Conservation (phyloP, 2,888 invertebrate genomes). For the Metopia argyrocephala region DNA sequence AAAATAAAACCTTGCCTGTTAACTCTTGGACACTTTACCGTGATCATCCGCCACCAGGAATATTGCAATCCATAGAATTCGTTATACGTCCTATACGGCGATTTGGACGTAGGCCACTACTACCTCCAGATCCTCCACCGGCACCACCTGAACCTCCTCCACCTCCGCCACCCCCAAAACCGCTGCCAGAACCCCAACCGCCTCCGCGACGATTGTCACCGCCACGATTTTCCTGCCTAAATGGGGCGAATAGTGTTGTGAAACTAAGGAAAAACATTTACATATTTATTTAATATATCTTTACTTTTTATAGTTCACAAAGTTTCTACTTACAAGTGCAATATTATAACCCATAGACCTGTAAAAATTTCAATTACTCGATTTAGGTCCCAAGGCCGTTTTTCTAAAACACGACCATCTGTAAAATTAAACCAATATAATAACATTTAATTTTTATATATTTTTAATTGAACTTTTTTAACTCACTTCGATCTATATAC, state of each 20-base stretch:
- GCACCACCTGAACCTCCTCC: constrained; percentile 61
- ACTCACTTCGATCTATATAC: constrained; percentile 65
- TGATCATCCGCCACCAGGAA: constrained; percentile 68
- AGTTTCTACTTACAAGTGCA: constrained; percentile 70
- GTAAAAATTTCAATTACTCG: constrained; percentile 70
- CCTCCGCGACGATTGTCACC: constrained; percentile 58
- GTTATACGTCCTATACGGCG: constrained; percentile 66
- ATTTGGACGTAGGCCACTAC: constrained; percentile 68
- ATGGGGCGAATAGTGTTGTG: constrained; percentile 70
- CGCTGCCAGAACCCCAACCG: constrained; percentile 66
- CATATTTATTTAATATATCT: background rate
- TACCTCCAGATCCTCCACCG: constrained; percentile 41
- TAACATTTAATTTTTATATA: background rate
- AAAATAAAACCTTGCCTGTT: constrained; percentile 25
- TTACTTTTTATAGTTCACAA: background rate
- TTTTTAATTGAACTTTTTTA: background rate
- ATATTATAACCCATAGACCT: constrained; percentile 69
- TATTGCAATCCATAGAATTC: constrained; percentile 68
- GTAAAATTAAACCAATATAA: constrained; percentile 2
- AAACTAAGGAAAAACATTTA: constrained; percentile 63
- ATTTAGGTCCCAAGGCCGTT: constrained; percentile 72
- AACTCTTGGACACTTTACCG: constrained; percentile 66
- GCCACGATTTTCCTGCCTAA: constrained; percentile 63
- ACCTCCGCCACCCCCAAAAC: constrained; percentile 66
- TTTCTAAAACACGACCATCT: constrained; percentile 73